These are phyloP conservation scores for Rhagoletis zephyria DNA, from an alignment of 1,140 invertebrate species.

Conservation along the genomic window DNA sequence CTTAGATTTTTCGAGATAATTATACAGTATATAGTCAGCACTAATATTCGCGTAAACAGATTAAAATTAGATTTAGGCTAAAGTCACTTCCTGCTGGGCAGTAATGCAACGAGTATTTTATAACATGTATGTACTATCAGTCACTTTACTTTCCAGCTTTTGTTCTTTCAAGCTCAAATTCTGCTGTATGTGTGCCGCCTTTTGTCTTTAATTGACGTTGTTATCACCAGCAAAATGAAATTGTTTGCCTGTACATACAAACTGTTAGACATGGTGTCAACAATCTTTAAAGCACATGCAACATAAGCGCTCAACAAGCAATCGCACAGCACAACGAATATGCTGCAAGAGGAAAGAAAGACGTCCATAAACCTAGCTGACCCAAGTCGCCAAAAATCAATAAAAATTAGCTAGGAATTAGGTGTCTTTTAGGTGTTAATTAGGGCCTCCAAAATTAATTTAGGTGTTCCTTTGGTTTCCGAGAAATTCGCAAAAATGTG, in stretches of 20 bases:
- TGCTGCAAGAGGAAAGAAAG: background rate
- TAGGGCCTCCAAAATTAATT: too few relatives aligned
- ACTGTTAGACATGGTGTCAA: slow-evolving; percentile 51
- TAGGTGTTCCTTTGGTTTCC: too few relatives aligned
- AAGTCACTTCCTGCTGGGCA: too few relatives aligned
- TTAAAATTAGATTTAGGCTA: too few relatives aligned
- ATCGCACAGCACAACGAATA: background rate
- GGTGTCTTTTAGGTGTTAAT: too few relatives aligned
- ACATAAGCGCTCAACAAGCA: slow-evolving; percentile 11
- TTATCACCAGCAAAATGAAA: slow-evolving; percentile 44
- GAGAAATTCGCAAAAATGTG: too few relatives aligned
- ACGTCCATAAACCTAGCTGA: too few relatives aligned
- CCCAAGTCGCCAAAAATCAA: too few relatives aligned
- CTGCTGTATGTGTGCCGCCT: background rate
- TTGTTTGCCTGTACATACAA: slow-evolving; percentile 44
- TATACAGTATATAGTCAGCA: too few relatives aligned
- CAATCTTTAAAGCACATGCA: slow-evolving; percentile 40
- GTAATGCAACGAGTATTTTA: background rate
- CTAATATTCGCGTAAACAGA: too few relatives aligned
- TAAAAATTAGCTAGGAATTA: too few relatives aligned
- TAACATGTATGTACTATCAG: slow-evolving; percentile 13
- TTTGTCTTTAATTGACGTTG: slow-evolving; percentile 50
- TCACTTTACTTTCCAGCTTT: slow-evolving; percentile 9
- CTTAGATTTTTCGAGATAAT: too few relatives aligned
- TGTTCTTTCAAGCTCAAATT: background rate